Base-by-base conservation (phyloP, 2,888 invertebrate species). In the Drosophila pseudotakahashii region DNA sequence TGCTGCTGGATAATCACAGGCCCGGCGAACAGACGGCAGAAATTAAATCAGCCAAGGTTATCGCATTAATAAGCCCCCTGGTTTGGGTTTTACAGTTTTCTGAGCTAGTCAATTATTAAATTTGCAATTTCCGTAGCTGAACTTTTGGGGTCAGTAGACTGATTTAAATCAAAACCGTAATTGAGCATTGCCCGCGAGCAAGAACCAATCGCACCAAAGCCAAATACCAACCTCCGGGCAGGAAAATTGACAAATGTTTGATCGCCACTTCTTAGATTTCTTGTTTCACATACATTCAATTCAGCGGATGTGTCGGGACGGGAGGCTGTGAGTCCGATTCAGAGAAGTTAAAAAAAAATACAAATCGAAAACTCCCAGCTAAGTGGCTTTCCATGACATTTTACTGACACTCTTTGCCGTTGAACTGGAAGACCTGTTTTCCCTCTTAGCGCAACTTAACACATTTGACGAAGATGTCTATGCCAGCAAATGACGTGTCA, bases 81-180 rank as follows among this genome's bases (percentile, higher is more conserved):
- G 76, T 74, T 85, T 78, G 47, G 64, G 39, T 48, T 47, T 69
- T 73, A 59, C 48, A 62, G 79, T 59, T 55, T 50, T 70, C 51
- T 42, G 61, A 64, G 73, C 75, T 74, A 79, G 75, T 85, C 89
- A 89, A 89, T 90, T 89, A 90, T 90, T 90, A 90, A 90, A 90
- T 90, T 90, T 88, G 90, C 89, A 90, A 90, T 90, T 90, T 90
- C 90, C 90, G 90, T 81, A 85, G 89, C 85, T 90, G 90, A 89
- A 89, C 90, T 90, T 82, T 89, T 88, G 79, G 90, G 64, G 90
- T 90, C 90, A 90, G 83, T 83, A 81, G 88, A 89, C 81, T 88
- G 90, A 89, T 90, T 90, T 89, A 90, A 90, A 90, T 90, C 90
- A 90, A 82, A 83, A 73, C 78, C 78, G 80, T 90, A 90, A 90